Evolutionary conservation across 2,888 invertebrate species (phyloP), one percentile per base, ranked within the genome.

Genomic region (Plebejus melissa): DNA sequence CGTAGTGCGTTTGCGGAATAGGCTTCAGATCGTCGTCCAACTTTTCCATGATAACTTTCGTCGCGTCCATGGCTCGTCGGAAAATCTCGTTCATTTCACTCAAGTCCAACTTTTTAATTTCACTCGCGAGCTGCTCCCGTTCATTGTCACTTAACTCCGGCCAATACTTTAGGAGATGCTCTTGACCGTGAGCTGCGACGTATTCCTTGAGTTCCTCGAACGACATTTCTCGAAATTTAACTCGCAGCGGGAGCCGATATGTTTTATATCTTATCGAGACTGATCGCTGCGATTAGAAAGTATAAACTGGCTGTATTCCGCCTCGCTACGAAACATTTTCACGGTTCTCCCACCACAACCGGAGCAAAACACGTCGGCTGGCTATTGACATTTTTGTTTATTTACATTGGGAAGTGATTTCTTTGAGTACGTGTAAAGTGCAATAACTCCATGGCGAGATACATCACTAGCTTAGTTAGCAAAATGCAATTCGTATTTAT

Each of bases 151-250:
- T 91, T 36, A 98, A 86, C 80, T 96, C 95, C 81, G 96, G 94
- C 97, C 97, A 98, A 89, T 96, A 98, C 81, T 95, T 94, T 50
- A 98, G 89, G 80, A 98, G 94, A 85, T 98, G 98, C 79, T 96
- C 96, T 91, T 98, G 98, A 76, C 95, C 95, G 86, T 96, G 95
- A 80, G 94, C 88, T 74, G 89, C 87, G 78, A 97, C 90, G 71
- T 92, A 88, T 79, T 90, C 88, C 79, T 89, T 87, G 77, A 96
- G 84, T 81, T 87, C 90, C 81, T 94, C 94, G 85, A 94, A 94
- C 82, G 94, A 92, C 95, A 95, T 95, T 77, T 50, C 54, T 72
- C 72, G 54, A 72, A 72, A 36, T 16, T 32, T 50, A 13, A 32
- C 28, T 22, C 72, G 54, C 72, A 50, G 22, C 6, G 4, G 13